A percentile compares a stretch with the other conserved stretches of the same genome.
These are phyloP conservation scores for Fregata magnificens DNA, from an alignment of 2,113 vertebrate species.

Conservation along the genomic window DNA sequence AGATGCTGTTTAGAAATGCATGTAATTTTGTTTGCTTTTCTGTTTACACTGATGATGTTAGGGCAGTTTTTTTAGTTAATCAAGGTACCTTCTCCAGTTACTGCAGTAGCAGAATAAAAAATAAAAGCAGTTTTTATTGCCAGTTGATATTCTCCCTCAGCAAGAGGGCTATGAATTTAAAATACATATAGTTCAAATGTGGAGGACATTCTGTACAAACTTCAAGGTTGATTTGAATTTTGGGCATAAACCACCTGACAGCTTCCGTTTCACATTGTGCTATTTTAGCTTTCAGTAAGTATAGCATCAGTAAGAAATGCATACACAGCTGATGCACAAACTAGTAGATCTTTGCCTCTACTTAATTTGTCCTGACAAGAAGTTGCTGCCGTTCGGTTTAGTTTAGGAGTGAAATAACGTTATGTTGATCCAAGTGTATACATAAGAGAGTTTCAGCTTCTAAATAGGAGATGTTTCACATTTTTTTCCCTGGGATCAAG, in stretches of 20 bases:
- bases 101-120: not conserved
- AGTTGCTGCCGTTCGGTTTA: not conserved
- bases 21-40: not conserved
- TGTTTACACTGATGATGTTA: not conserved
- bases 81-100: not conserved
- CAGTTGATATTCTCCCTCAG: not conserved
- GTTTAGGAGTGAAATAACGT: slow-evolving; percentile 7
- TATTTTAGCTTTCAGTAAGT: slow-evolving; percentile 15
- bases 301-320: not conserved
- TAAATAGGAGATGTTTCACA: not conserved
- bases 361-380: slow-evolving; percentile 49
- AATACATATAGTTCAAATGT: not conserved
- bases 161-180: not conserved
- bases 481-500: not conserved
- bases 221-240: slow-evolving; percentile 33
- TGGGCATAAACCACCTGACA: not conserved
- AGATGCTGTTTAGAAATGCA: not conserved
- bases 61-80: not conserved
- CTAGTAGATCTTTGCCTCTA: not conserved
- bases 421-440: not conserved
- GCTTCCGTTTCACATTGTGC: not conserved
- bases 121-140: not conserved
- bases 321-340: not conserved
- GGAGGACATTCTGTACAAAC: not conserved
- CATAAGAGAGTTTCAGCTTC: not conserved